These are phyloP conservation scores for Parotocinclus haroldoi DNA, from an alignment of 2,797 vertebrate genomes.

Conservation along the genomic window DNA sequence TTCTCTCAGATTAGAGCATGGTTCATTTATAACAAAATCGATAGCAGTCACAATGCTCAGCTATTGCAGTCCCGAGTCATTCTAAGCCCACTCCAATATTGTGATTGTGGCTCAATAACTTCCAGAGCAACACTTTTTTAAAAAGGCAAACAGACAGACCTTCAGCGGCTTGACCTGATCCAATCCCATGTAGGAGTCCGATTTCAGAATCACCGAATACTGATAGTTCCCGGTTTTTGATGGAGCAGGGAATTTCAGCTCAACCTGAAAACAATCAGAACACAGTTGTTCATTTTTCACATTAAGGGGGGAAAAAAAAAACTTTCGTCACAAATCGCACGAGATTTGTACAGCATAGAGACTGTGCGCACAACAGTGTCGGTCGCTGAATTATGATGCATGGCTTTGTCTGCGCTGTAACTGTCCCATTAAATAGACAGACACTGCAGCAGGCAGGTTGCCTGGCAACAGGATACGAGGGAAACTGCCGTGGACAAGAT, in stretches of 20 bases:
- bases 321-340: too few species aligned
- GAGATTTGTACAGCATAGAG: too few species aligned
- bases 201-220: slow-evolving; percentile 93
- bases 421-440: slow-evolving; percentile 46
- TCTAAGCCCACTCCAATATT: too few species aligned
- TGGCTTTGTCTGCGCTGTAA: slow-evolving; percentile 28
- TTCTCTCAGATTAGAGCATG: too few species aligned
- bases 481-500: slow-evolving; percentile 35
- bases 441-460: slow-evolving; percentile 60
- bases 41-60: too few species aligned
- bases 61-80: too few species aligned
- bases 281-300: neutral
- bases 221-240: slow-evolving; percentile 98
- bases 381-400: slow-evolving; percentile 30
- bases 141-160: slow-evolving; percentile 63
- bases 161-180: slow-evolving; percentile 96
- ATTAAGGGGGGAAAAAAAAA: neutral
- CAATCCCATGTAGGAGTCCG: slow-evolving; percentile 94
- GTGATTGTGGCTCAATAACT: too few species aligned
- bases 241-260: slow-evolving; percentile 97
- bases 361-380: too few species aligned
- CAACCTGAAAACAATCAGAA: slow-evolving; percentile 82
- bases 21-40: too few species aligned
- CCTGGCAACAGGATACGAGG: slow-evolving; percentile 65
- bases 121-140: neutral